A percentile compares a stretch with the other conserved stretches of the same genome.
Evolutionary conservation across 1,140 invertebrate species (phyloP).

Genomic region (Theocolax elegans): DNA sequence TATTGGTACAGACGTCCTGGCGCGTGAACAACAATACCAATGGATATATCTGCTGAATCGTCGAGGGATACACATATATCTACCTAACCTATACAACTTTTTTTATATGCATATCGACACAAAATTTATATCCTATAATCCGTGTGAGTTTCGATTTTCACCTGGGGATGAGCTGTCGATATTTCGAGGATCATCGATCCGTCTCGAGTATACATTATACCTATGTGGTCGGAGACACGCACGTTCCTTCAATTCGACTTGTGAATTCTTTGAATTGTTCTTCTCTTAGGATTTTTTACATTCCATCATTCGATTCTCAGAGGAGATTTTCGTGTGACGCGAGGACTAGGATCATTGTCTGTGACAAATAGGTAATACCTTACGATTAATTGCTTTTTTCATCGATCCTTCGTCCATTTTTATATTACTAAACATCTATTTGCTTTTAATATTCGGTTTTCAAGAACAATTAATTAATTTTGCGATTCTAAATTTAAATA

Average conservation of each 20-base stretch:
- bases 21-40: background rate
- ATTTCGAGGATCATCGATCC: constrained; percentile 2
- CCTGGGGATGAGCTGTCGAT: background rate
- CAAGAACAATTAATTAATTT: too few relatives aligned
- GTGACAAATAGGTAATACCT: too few relatives aligned
- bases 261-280: constrained; percentile 18
- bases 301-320: background rate
- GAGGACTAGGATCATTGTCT: too few relatives aligned
- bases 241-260: background rate
- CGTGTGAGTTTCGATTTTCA: constrained; percentile 25
- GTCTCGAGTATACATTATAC: background rate
- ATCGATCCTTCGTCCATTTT: too few relatives aligned
- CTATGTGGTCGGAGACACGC: background rate
- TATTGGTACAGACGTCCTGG: background rate
- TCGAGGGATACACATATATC: background rate
- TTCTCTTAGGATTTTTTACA: background rate
- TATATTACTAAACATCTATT: too few relatives aligned
- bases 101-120: too few relatives aligned
- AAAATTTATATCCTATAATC: constrained; percentile 8
- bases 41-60: background rate
- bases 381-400: too few relatives aligned
- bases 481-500: too few relatives aligned
- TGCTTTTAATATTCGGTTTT: too few relatives aligned
- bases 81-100: background rate
- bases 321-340: background rate